Evolutionary conservation across 2,888 invertebrate species (phyloP).

Genomic region (Tenodera sinensis): DNA sequence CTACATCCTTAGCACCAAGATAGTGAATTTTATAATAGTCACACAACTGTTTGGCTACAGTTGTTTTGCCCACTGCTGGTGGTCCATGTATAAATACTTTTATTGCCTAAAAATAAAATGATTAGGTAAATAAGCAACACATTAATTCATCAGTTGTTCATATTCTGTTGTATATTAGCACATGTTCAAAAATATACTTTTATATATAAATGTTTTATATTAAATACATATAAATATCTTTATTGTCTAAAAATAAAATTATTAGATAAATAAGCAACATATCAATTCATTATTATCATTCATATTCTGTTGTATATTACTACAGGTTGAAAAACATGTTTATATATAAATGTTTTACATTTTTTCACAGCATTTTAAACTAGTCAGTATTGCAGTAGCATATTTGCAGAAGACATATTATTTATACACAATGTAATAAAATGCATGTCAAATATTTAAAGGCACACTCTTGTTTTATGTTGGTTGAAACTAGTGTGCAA

Average conservation of each 20-base stretch:
- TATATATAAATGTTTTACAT: too few species aligned
- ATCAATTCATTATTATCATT: background rate
- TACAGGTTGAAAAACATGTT: too few species aligned
- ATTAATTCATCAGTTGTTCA: background rate
- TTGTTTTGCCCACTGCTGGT: slow-evolving; percentile 62
- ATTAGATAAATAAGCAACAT: background rate
- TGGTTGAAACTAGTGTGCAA: too few species aligned
- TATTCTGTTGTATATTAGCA: background rate
- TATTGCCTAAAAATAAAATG: slow-evolving; percentile 46
- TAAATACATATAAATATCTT: slow-evolving; percentile 55
- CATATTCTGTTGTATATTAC: background rate
- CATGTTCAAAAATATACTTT: too few species aligned
- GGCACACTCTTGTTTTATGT: too few species aligned
- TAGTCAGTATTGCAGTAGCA: too few species aligned
- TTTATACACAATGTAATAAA: too few species aligned
- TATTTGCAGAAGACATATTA: too few species aligned
- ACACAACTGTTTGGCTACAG: slow-evolving; percentile 53
- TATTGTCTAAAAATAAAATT: slow-evolving; percentile 46
- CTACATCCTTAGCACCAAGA: slow-evolving; percentile 53
- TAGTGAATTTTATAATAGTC: slow-evolving; percentile 57
- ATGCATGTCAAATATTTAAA: too few species aligned
- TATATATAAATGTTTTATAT: too few species aligned
- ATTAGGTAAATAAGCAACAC: background rate
- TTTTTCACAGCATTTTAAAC: too few species aligned
- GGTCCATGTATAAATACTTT: slow-evolving; percentile 62